Conservation (phyloP, 1,140 invertebrate species). For the Vanessa tameamea region DNA sequence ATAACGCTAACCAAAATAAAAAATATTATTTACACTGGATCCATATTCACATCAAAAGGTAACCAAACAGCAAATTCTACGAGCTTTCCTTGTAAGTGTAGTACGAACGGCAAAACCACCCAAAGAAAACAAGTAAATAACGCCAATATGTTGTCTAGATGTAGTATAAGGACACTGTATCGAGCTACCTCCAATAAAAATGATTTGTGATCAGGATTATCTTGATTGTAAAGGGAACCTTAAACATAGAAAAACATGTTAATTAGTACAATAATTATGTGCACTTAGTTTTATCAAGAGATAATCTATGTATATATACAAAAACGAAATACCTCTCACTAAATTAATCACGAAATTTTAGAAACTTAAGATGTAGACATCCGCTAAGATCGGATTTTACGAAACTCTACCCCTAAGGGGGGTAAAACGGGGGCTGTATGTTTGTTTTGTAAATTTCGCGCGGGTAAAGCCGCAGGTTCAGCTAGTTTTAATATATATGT, state of each 20-base stretch:
- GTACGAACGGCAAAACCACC: constrained; percentile 52
- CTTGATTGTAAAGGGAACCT: constrained; percentile 60
- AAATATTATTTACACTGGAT: constrained; percentile 47
- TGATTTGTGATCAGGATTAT: constrained; percentile 40
- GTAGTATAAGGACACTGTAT: constrained; percentile 42
- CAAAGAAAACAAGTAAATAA: constrained; percentile 57
- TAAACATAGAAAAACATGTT: constrained; percentile 2
- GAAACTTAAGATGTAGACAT: no score
- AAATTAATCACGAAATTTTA: no score
- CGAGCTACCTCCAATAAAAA: constrained; percentile 40
- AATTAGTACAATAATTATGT: not conserved
- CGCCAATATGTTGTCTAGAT: constrained; percentile 47
- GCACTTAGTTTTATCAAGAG: no score
- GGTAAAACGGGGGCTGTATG: no score
- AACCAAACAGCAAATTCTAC: constrained; percentile 62
- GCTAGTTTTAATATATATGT: no score
- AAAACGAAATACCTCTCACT: no score
- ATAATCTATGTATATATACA: no score
- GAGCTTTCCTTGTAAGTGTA: constrained; percentile 47
- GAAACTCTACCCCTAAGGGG: no score
- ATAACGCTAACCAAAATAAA: not conserved
- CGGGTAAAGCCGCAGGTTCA: no score
- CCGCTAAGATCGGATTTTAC: no score
- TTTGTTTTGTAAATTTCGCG: no score
- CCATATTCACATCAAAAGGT: constrained; percentile 53